These are phyloP conservation scores for Poeciliopsis infans DNA, from an alignment of 2,797 vertebrate species.

Conservation along the genomic window DNA sequence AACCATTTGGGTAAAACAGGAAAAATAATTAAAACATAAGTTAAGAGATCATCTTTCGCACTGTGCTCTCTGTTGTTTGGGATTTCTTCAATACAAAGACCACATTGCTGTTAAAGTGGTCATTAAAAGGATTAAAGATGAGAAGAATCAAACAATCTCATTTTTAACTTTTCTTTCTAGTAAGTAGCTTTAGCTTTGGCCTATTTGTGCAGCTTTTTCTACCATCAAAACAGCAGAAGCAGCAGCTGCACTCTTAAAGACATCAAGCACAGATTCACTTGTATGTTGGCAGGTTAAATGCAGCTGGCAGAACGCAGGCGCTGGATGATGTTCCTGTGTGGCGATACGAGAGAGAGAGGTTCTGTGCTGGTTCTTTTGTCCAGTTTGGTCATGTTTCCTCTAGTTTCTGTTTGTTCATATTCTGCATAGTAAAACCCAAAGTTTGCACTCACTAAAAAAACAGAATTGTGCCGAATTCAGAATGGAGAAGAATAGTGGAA, in stretches of 20 bases:
- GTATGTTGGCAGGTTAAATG: not conserved
- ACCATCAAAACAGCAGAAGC: not conserved
- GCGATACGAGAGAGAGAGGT: slow-evolving; percentile 8
- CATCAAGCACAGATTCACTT: not conserved
- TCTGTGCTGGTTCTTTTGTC: slow-evolving; percentile 11
- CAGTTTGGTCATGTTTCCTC: not conserved
- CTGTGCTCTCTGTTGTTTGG: not conserved
- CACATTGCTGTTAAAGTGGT: not conserved
- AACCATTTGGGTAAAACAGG: not conserved
- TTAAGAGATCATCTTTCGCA: not conserved
- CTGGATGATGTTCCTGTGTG: slow-evolving; percentile 14
- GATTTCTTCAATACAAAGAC: not conserved
- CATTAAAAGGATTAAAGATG: not conserved
- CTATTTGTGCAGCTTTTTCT: not conserved
- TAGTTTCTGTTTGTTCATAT: slow-evolving; percentile 2
- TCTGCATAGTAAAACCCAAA: not conserved
- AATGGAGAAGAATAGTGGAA: not conserved
- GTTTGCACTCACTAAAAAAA: not conserved
- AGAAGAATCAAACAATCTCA: not conserved
- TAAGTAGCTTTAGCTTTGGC: not conserved
- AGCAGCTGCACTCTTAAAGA: not conserved
- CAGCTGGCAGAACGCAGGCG: not conserved
- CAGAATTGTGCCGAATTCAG: not conserved
- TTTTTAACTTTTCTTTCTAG: not conserved
- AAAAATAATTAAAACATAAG: not conserved